phyloP scores from a whole-genome alignment of 2,888 invertebrate species.

The Gonocerus acuteangulatus region DNA sequence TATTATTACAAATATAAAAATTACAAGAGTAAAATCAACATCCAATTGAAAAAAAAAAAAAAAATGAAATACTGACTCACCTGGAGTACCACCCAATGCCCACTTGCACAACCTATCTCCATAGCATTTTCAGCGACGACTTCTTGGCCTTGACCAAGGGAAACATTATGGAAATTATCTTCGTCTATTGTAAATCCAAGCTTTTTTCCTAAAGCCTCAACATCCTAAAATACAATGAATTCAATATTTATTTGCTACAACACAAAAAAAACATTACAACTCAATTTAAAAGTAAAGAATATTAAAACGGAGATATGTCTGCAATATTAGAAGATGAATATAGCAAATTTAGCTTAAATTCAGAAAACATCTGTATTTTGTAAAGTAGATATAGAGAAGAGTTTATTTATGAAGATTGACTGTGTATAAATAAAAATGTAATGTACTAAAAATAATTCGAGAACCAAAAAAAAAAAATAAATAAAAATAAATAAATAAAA shows the following conservation, averaged over 20 bases:
- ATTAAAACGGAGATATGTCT: no score
- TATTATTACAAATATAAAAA: neutral
- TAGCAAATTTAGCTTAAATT: no score
- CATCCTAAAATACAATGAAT: slow-evolving; percentile 52
- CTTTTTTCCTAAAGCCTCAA: slow-evolving; percentile 78
- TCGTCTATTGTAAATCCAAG: slow-evolving; percentile 73
- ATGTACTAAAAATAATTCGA: no score
- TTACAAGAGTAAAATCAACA: neutral
- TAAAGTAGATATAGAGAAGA: no score
- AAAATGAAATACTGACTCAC: slow-evolving; percentile 42
- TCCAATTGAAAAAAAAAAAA: neutral
- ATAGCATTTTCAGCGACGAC: slow-evolving; percentile 88
- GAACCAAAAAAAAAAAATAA: no score
- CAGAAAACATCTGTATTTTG: no score
- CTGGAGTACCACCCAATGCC: slow-evolving; percentile 93
- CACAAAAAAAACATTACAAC: neutral
- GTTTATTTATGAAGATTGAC: no score
- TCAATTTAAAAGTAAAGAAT: neutral
- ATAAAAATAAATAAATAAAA: no score
- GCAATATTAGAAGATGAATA: no score
- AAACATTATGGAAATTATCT: slow-evolving; percentile 90
- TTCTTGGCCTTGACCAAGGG: slow-evolving; percentile 84
- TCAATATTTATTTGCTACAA: neutral
- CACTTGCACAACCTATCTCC: slow-evolving; percentile 73
- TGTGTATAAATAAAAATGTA: no score